Evolutionary conservation across 2,888 invertebrate genomes (phyloP).

Genomic region (Perithous albicinctus): DNA sequence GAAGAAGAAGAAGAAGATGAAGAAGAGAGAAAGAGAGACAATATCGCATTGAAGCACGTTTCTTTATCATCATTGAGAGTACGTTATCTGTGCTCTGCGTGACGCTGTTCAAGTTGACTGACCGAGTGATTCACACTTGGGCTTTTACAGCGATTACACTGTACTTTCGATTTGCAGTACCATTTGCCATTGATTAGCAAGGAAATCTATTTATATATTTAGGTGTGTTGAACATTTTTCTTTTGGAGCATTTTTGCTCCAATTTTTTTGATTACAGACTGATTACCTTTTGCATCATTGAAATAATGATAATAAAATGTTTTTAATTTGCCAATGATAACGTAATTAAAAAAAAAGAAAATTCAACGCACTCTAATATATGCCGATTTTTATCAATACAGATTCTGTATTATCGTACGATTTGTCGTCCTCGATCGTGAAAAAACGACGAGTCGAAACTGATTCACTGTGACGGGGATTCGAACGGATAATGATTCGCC

Average conservation of each 20-base stretch:
- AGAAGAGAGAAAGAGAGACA: neutral
- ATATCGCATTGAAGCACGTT: conserved; percentile 14
- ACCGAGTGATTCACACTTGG: conserved; percentile 74
- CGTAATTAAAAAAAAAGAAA: too few species aligned
- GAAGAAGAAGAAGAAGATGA: too few species aligned
- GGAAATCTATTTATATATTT: neutral
- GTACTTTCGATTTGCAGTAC: neutral
- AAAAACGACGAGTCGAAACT: neutral
- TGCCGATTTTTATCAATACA: too few species aligned
- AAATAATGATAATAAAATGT: too few species aligned
- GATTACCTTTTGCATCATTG: too few species aligned
- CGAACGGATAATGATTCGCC: conserved; percentile 72
- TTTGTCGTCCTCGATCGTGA: conserved; percentile 5
- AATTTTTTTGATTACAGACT: too few species aligned
- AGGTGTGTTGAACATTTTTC: neutral
- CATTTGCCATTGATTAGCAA: neutral
- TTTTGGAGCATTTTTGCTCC: too few species aligned
- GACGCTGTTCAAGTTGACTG: conserved; percentile 73
- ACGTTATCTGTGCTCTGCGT: conserved; percentile 1
- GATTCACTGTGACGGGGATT: conserved; percentile 72
- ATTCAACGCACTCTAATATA: too few species aligned
- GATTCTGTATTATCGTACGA: too few species aligned
- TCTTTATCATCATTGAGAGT: conserved; percentile 1
- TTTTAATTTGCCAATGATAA: too few species aligned
- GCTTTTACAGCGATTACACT: neutral